These are phyloP conservation scores for Anolis carolinensis DNA, from an alignment of 2,113 vertebrate species.

Conservation along the genomic window DNA sequence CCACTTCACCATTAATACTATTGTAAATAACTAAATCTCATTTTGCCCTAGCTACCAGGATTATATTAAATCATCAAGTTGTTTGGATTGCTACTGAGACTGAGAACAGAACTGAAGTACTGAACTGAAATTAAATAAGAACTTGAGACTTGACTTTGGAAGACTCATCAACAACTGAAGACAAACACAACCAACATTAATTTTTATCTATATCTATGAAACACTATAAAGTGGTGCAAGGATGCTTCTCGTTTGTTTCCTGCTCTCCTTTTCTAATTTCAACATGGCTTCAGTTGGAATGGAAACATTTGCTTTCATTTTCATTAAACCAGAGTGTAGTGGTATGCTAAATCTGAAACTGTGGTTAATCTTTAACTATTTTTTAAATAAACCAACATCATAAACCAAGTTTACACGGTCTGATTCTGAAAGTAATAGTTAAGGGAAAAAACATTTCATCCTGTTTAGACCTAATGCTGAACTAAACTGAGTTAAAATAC, in stretches of 20 bases:
- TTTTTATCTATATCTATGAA: not conserved
- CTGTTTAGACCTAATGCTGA: not conserved
- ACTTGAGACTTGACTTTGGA: not conserved
- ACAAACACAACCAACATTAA: not conserved
- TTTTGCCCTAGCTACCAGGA: not conserved
- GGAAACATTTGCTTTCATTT: not conserved
- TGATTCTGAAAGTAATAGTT: not conserved
- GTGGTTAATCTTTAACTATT: not conserved
- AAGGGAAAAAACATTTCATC: not conserved
- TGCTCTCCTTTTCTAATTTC: not conserved
- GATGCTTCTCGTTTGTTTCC: too few relatives aligned
- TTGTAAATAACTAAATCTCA: not conserved
- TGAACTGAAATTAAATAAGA: not conserved
- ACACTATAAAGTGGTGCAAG: not conserved
- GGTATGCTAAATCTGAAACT: not conserved
- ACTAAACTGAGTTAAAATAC: not conserved
- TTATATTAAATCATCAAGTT: not conserved
- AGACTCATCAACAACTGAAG: not conserved
- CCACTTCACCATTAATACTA: too few relatives aligned
- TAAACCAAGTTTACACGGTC: not conserved
- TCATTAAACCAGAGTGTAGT: not conserved
- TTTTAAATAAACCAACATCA: not conserved
- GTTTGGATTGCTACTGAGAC: not conserved
- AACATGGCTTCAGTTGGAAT: not conserved
- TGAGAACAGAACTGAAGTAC: not conserved